Evolutionary conservation across 2,888 invertebrate genomes (phyloP), one percentile per base, ranked within the genome.

Genomic region (Dromius quadrimaculatus): DNA sequence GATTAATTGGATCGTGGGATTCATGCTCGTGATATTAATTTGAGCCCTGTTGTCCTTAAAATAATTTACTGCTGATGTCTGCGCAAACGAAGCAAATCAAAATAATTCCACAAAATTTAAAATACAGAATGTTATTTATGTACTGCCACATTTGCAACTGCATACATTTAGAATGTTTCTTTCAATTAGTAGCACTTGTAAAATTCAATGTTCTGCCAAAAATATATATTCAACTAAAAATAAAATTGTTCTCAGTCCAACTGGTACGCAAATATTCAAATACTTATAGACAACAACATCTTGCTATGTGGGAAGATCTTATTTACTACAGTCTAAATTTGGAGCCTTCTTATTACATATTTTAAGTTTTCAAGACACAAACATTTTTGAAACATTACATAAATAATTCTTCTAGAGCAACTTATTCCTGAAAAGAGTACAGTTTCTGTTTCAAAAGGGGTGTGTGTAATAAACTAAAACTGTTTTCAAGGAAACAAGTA

Each of bases 181-280:
- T 45, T 63, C 63, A 63, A 63, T 63, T 63, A 63, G 63, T 43
- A 63, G 28, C 43, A 63, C 63, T 63, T 63, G 43, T 63, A 63
- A 43, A 63, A 63, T 63, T 63, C 63, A 63, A 63, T 63, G 63
- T 43, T 32, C 45, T 63, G 63, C 63, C 63, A 63, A 15, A 63
- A 63, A 63, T 63, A 63, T 63, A 63, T 63, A 45, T 43, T 17
- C 32, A 15, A 17, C 45, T 63, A 63, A 45, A 63, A 63, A 63
- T 63, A 63, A 63, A 43, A 63, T 45, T 63, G 63, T 63, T 63
- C 28, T 2, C 9, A 8, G 17, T 63, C 63, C 63, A 63, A 63
- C 28, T 43, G 28, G 45, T 41, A 63, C 41, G 28, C 63, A 63
- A 59, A 59, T 59, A 59, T 59, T 54, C 50, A 11, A 28, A 54